Base-by-base conservation (phyloP, 2,888 invertebrate genomes). In the Amblyjoppa proteus region DNA sequence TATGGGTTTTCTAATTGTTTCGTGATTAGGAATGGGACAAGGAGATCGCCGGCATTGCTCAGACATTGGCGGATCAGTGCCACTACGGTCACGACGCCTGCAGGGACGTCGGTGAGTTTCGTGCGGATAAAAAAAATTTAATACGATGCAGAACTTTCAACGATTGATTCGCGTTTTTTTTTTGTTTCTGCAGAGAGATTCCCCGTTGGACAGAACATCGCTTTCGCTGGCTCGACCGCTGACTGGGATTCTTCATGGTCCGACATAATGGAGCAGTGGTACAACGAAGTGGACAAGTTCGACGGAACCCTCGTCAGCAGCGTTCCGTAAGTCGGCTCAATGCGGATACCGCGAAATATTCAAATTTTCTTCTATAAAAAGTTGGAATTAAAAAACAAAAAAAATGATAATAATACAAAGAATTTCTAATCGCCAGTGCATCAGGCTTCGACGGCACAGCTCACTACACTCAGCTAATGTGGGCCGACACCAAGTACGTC, bases 401-500 rank as follows among this genome's bases (percentile, higher is more conserved):
- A 38, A 41, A 41, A 41, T 41, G 9, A 41, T 41, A 41, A 11
- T 11, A 41, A 41, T 0, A 41, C 9, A 4, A 41, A 41, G 2
- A 41, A 9, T 41, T 0, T 41, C 11, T 41, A 1, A 41, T 41
- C 9, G 9, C 51, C 51, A 51, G 51, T 16, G n/a, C 5, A 3
- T 13, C 51, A 51, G 16, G 51, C n/a, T 51, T n/a, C 13, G n/a
- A 51, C 16, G 51, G 51, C 11, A 87, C 85, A n/a, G 94, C 94
- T 2, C 94, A 94, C 87, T 95, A 94, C 89, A 94, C 94, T 0
- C 94, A 95, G 92, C 88, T 95, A 68, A 92, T 95, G 1, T 95
- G 95, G 95, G 95, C 94, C 2, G 91, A 93, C 38, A 94, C 95
- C 0, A 90, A 90, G 56, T 88, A 89, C 28, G 88, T 95, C 34